Percentiles rank a stretch among this genome's conserved stretches.
These are phyloP conservation scores for Alcis repandata DNA, from an alignment of 2,888 invertebrate genomes.

Conservation along the genomic window DNA sequence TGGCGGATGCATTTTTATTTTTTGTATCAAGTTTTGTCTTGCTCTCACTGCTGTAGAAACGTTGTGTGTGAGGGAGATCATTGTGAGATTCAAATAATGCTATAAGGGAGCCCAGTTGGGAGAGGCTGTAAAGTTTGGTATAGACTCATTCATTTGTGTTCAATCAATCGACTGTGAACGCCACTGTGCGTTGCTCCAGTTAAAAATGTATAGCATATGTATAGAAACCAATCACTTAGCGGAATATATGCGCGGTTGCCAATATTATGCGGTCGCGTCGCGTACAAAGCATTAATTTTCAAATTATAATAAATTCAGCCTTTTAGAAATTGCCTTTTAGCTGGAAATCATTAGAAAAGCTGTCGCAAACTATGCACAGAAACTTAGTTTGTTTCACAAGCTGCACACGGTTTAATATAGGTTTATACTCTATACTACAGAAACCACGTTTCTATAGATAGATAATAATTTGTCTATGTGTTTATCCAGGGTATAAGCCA, in stretches of 20 bases:
- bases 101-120: background rate
- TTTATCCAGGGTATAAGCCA: no score
- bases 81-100: background rate
- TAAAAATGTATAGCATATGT: conserved; percentile 14
- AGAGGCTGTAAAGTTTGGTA: background rate
- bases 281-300: background rate
- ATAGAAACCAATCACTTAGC: conserved; percentile 28
- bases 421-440: no score
- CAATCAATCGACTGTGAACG: conserved; percentile 18
- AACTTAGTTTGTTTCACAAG: no score
- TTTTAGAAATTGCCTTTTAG: background rate
- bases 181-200: conserved; percentile 17
- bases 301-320: background rate
- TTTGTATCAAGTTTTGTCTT: no score
- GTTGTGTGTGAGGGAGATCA: no score
- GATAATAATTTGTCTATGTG: no score
- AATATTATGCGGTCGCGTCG: background rate
- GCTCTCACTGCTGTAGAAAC: no score
- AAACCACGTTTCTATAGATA: no score
- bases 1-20: no score
- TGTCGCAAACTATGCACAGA: background rate
- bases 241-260: conserved; percentile 11
- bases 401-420: no score
- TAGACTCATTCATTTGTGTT: conserved; percentile 3
- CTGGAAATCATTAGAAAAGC: background rate